phyloP scores from a whole-genome alignment of 2,113 vertebrate species.

The Orientallactaga bullata region DNA sequence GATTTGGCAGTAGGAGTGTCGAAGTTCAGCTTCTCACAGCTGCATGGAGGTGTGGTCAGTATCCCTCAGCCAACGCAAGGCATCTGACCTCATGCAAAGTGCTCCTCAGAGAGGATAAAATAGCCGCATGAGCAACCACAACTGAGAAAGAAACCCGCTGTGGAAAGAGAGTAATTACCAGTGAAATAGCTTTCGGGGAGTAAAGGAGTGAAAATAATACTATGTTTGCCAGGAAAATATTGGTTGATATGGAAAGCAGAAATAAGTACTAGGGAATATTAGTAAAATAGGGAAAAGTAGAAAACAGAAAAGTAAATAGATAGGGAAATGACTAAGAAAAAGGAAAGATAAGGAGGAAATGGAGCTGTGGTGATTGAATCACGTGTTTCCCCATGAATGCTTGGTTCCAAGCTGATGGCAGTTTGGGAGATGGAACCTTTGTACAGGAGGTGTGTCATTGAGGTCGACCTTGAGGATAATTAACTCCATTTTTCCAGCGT shows the following conservation, averaged over 20 bases:
- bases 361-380: too few species aligned
- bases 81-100: not conserved
- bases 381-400: too few species aligned
- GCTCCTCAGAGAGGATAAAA: too few species aligned
- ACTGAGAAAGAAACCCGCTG: not conserved
- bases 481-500: too few species aligned
- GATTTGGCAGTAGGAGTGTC: not conserved
- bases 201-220: not conserved
- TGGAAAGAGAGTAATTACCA: not conserved
- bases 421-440: too few species aligned
- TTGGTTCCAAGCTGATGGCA: too few species aligned
- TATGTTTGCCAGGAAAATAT: not conserved
- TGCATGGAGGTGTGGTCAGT: too few species aligned
- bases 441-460: too few species aligned
- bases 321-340: not conserved
- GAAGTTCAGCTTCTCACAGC: not conserved
- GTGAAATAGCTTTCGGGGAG: not conserved
- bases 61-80: not conserved
- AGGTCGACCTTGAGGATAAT: too few species aligned
- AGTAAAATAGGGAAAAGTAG: not conserved
- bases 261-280: not conserved
- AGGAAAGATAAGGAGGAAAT: not conserved
- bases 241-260: not conserved
- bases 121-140: not conserved
- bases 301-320: too few species aligned